Evolutionary conservation across 2,797 vertebrate species (phyloP).

Genomic region (Xenops minutus): DNA sequence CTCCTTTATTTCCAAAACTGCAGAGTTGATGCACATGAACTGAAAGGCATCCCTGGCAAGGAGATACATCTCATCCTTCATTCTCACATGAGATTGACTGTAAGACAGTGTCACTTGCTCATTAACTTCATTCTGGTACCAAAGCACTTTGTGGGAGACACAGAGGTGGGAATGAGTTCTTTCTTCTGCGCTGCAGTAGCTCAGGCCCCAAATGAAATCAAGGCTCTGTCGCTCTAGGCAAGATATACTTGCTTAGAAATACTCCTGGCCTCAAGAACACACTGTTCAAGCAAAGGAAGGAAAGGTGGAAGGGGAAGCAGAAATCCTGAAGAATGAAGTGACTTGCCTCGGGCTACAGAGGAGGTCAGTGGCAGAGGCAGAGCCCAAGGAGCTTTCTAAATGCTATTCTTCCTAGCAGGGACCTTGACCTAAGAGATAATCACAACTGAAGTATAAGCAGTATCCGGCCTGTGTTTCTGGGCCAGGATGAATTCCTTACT

Average conservation of each 20-base stretch:
- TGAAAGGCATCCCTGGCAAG: background rate
- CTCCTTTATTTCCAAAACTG: background rate
- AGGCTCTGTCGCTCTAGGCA: background rate
- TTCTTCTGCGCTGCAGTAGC: background rate
- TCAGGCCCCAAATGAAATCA: constrained; percentile 11
- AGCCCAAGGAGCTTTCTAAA: constrained; percentile 25
- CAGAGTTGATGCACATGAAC: background rate
- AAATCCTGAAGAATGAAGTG: background rate
- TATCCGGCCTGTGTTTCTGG: background rate
- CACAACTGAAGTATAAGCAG: background rate
- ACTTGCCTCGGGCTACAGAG: constrained; percentile 28
- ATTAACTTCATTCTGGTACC: constrained; percentile 1
- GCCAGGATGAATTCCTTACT: background rate
- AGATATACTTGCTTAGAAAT: background rate
- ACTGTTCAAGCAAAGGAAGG: background rate
- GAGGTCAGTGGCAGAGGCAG: constrained; percentile 31
- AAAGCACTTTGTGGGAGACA: background rate
- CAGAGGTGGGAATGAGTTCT: background rate
- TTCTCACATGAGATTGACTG: background rate
- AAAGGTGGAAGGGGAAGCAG: constrained; percentile 15
- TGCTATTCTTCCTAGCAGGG: background rate
- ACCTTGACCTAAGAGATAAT: constrained; percentile 3
- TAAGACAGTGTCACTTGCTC: background rate
- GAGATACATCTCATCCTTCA: background rate
- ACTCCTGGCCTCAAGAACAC: background rate